These are phyloP conservation scores for Oreochromis grahami DNA, from an alignment of 2,797 vertebrate species.

Conservation along the genomic window DNA sequence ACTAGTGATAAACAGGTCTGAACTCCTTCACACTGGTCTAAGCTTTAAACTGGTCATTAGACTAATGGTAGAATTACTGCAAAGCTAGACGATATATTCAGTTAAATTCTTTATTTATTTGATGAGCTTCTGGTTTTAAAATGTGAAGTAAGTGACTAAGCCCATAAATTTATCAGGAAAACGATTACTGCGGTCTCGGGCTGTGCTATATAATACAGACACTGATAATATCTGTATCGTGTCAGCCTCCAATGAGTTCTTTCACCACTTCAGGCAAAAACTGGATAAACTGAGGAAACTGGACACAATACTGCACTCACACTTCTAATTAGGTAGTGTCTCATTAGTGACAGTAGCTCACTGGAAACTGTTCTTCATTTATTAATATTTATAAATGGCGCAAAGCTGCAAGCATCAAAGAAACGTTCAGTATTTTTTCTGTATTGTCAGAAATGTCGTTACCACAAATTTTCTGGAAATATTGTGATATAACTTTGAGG, in stretches of 20 bases:
- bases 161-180: neutral
- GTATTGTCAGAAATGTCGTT: neutral
- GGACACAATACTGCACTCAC: neutral
- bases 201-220: neutral
- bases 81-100: neutral
- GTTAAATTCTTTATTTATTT: neutral
- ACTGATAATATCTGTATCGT: neutral
- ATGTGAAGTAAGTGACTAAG: neutral
- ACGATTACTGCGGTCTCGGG: neutral
- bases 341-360: neutral
- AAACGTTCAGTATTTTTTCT: neutral
- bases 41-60: neutral
- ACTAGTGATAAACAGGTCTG: neutral
- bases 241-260: fast-evolving
- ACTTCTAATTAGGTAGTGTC: neutral
- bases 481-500: neutral
- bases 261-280: neutral
- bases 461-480: neutral
- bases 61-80: neutral
- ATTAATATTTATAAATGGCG: neutral
- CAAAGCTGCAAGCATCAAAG: neutral
- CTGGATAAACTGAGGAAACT: neutral
- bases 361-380: neutral
- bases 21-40: neutral
- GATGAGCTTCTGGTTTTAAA: neutral